Conservation (phyloP, 2,113 vertebrate genomes). For the Pica pica region DNA sequence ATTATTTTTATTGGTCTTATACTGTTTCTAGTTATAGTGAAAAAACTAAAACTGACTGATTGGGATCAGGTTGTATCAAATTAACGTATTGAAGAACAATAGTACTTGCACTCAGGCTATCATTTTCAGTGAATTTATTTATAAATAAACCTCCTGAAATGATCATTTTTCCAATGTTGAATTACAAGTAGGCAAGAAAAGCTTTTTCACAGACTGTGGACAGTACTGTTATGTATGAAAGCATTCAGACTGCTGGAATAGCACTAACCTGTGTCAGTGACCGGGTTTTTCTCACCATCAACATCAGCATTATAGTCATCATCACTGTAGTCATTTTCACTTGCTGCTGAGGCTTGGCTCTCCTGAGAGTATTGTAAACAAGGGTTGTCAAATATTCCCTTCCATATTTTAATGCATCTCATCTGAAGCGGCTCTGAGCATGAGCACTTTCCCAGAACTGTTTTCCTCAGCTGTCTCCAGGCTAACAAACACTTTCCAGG, state of each 20-base stretch:
- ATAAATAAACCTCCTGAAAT: not conserved
- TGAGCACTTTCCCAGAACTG: slow-evolving; percentile 51
- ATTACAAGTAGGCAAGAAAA: not conserved
- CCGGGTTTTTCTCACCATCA: not conserved
- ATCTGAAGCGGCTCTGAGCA: slow-evolving; percentile 42
- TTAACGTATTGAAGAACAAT: not conserved
- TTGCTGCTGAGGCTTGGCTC: not conserved
- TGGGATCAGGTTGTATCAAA: not conserved
- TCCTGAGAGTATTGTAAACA: slow-evolving; percentile 39
- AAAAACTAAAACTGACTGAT: not conserved
- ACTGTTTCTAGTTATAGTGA: not conserved
- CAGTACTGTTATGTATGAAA: not conserved
- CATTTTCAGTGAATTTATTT: not conserved
- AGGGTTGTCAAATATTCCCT: slow-evolving; percentile 62
- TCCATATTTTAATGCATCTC: slow-evolving; percentile 58
- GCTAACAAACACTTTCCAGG: not conserved
- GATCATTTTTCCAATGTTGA: not conserved
- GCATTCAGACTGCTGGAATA: not conserved
- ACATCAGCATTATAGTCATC: not conserved
- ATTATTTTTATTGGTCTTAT: not conserved
- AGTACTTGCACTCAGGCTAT: not conserved
- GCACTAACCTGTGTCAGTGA: slow-evolving; percentile 32
- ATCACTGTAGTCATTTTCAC: not conserved
- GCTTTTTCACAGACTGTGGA: not conserved
- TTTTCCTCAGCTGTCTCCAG: slow-evolving; percentile 53